Percentiles rank a stretch among this genome's conserved stretches.
These are phyloP conservation scores for Drosophila nigritarsus DNA, from an alignment of 2,888 invertebrate species.

Conservation along the genomic window DNA sequence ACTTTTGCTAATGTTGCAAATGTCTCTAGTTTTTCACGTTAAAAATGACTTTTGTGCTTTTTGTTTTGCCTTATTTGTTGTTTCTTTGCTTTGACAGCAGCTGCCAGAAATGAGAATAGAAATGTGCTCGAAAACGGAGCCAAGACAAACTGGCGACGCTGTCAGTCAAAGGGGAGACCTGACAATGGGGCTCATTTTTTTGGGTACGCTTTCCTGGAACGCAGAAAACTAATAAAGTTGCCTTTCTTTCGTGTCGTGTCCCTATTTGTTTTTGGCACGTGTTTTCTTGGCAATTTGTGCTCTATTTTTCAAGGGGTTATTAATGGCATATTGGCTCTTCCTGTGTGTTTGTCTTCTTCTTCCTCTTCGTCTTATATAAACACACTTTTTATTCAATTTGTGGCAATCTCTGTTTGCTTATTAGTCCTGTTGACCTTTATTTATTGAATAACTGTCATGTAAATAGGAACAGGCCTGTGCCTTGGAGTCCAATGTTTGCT, in stretches of 20 bases:
- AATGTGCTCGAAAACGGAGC: slow-evolving; percentile 52
- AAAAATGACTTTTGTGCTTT: slow-evolving; percentile 33
- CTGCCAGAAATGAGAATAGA: slow-evolving; percentile 37
- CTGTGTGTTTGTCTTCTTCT: neutral
- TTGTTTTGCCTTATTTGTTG: slow-evolving; percentile 16
- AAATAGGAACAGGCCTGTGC: neutral
- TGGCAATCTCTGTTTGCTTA: neutral
- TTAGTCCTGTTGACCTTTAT: neutral
- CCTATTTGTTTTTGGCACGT: slow-evolving; percentile 5
- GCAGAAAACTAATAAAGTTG: slow-evolving; percentile 29
- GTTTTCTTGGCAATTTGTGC: slow-evolving; percentile 15
- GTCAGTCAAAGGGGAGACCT: slow-evolving; percentile 41
- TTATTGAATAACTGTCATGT: neutral
- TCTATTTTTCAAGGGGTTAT: neutral
- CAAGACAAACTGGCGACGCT: slow-evolving; percentile 66
- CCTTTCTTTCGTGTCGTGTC: slow-evolving; percentile 13
- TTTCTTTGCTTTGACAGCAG: slow-evolving; percentile 36
- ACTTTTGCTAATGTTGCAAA: slow-evolving; percentile 44
- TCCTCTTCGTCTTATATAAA: neutral
- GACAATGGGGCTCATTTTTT: neutral
- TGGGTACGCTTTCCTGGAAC: slow-evolving; percentile 14
- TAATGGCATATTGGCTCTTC: neutral
- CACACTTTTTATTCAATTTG: neutral
- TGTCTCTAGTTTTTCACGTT: slow-evolving; percentile 53
- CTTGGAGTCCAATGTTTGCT: neutral